A percentile compares a stretch with the other conserved stretches of the same genome.
These are phyloP conservation scores for Hemiscyllium ocellatum DNA, from an alignment of 2,113 vertebrate genomes.

Conservation along the genomic window DNA sequence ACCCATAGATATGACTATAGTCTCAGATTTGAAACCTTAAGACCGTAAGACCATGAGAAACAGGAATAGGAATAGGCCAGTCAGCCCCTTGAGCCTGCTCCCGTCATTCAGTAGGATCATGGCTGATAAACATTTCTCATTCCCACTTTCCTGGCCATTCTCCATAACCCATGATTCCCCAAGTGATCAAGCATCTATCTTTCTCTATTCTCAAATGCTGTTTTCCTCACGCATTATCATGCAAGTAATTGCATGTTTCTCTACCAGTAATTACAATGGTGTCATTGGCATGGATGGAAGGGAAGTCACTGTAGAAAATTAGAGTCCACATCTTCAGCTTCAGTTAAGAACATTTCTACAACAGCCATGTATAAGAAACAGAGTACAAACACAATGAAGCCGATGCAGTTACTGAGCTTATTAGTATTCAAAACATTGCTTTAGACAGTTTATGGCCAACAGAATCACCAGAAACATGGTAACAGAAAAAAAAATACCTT, in stretches of 20 bases:
- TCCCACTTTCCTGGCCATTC: too few relatives aligned
- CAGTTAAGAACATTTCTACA: neutral
- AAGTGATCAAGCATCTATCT: too few relatives aligned
- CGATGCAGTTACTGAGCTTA: neutral
- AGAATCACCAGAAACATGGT: neutral
- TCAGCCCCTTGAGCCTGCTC: too few relatives aligned
- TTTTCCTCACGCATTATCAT: neutral
- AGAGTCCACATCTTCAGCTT: neutral
- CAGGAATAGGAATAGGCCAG: too few relatives aligned
- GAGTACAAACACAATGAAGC: neutral
- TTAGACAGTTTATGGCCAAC: neutral
- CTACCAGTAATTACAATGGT: neutral
- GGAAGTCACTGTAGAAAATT: neutral
- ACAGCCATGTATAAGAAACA: neutral
- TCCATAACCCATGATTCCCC: too few relatives aligned
- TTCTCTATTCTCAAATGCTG: too few relatives aligned
- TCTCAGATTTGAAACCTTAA: too few relatives aligned
- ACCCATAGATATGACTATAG: too few relatives aligned
- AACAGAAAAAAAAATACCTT: neutral
- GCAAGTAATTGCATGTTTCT: neutral
- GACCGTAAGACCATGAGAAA: too few relatives aligned
- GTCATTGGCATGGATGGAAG: neutral
- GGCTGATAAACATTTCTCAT: too few relatives aligned
- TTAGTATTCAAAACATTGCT: neutral
- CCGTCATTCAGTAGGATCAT: too few relatives aligned